phyloP scores from a whole-genome alignment of 2,113 vertebrate genomes.

The Ranitomeya imitator region DNA sequence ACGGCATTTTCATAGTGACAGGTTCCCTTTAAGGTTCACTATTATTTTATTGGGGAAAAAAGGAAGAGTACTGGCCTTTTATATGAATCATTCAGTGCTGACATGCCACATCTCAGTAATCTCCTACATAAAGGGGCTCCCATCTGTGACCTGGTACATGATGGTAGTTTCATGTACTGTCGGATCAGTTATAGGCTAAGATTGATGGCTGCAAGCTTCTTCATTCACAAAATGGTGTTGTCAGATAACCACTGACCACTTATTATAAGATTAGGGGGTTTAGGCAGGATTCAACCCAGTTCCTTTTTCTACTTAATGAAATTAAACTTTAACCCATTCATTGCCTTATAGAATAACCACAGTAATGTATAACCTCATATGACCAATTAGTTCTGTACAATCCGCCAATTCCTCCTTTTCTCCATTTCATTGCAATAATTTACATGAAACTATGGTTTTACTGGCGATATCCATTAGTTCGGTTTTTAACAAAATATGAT shows the following conservation, averaged over 20 bases:
- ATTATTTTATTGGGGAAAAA: not conserved
- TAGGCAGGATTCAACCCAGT: not conserved
- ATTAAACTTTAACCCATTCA: not conserved
- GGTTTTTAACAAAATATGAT: not conserved
- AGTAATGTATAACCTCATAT: not conserved
- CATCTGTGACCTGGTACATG: not conserved
- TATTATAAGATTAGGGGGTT: slow-evolving; percentile 8
- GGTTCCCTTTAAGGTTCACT: not conserved
- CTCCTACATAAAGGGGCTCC: not conserved
- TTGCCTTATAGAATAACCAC: not conserved
- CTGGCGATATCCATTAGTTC: not conserved
- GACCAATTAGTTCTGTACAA: not conserved
- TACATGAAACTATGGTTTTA: not conserved
- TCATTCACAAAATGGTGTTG: slow-evolving; percentile 7
- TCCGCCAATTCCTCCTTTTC: not conserved
- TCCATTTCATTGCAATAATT: not conserved
- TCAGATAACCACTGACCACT: not conserved
- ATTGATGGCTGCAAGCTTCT: not conserved
- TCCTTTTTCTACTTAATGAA: not conserved
- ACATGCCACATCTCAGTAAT: not conserved
- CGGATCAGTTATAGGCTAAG: not conserved
- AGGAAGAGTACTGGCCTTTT: not conserved
- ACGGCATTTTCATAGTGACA: too few species aligned
- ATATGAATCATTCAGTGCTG: slow-evolving; percentile 7
- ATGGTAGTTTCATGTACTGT: not conserved